Percentiles rank a stretch among this genome's conserved stretches.
Evolutionary conservation across 35 echinoderm and acorn worm genomes (phyloP).

Genomic region (Amphiura filiformis): DNA sequence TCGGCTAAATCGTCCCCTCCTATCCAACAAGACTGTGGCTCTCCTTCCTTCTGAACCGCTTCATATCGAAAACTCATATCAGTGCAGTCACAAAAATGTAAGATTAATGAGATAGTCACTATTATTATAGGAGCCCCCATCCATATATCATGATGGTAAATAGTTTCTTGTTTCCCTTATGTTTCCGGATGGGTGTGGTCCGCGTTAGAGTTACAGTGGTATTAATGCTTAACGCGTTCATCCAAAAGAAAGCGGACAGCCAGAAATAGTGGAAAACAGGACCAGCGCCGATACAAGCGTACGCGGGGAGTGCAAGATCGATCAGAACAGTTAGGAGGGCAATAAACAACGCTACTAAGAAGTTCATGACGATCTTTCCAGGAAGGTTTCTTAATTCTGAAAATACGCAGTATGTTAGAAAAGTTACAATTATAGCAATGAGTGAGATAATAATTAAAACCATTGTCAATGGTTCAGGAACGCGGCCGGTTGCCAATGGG

Average conservation of each 20-base stretch:
- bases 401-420: conserved; percentile 41
- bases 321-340: background rate
- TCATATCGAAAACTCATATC: background rate
- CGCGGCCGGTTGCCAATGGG: background rate
- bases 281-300: conserved; percentile 3
- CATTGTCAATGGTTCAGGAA: too few species aligned
- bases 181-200: background rate
- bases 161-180: background rate
- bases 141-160: conserved; percentile 13
- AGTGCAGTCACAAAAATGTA: conserved; percentile 32
- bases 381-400: conserved; percentile 19
- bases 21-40: background rate
- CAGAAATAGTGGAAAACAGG: conserved; percentile 21
- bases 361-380: conserved; percentile 31
- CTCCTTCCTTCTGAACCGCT: background rate
- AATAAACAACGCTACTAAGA: conserved; percentile 17
- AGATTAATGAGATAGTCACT: background rate
- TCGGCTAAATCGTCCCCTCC: background rate
- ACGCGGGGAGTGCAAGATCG: background rate
- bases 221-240: conserved; percentile 13
- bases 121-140: conserved; percentile 27
- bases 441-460: background rate
- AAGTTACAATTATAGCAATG: background rate
- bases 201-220: background rate
- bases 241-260: conserved; percentile 27